A percentile compares a stretch with the other conserved stretches of the same genome.
Evolutionary conservation across 1,140 invertebrate genomes (phyloP).

Genomic region (Andricus grossulariae): DNA sequence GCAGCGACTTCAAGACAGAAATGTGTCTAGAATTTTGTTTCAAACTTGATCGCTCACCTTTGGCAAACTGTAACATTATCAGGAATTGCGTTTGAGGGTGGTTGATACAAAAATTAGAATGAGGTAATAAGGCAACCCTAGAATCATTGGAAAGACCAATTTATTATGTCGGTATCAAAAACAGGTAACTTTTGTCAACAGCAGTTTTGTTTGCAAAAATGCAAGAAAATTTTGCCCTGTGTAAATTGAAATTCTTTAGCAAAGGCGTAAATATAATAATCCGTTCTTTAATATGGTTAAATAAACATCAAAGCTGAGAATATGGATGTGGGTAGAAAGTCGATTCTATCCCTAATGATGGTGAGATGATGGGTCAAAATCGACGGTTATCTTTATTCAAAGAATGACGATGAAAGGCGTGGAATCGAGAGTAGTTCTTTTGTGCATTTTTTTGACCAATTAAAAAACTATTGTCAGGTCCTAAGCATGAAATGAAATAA

Average conservation of each 20-base stretch:
- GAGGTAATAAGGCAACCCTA: too few relatives aligned
- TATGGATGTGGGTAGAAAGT: slow-evolving; percentile 52
- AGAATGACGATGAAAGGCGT: slow-evolving; percentile 48
- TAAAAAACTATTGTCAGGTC: too few relatives aligned
- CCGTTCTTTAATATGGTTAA: too few relatives aligned
- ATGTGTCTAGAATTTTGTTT: slow-evolving; percentile 18
- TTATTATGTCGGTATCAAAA: too few relatives aligned
- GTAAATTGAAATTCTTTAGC: too few relatives aligned
- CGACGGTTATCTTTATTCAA: slow-evolving; percentile 45
- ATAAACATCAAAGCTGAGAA: too few relatives aligned
- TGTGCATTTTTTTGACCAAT: slow-evolving; percentile 29
- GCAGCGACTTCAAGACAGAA: slow-evolving; percentile 37
- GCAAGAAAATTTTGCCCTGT: too few relatives aligned
- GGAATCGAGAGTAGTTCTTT: slow-evolving; percentile 41
- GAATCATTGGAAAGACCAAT: too few relatives aligned
- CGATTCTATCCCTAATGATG: slow-evolving; percentile 58
- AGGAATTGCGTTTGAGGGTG: background rate
- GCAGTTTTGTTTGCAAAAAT: too few relatives aligned
- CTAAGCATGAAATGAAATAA: too few relatives aligned
- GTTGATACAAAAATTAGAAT: too few relatives aligned
- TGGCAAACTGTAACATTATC: background rate
- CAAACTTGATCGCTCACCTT: background rate
- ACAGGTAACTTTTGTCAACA: too few relatives aligned
- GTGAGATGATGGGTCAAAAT: slow-evolving; percentile 55
- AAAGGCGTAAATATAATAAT: slow-evolving; percentile 50